phyloP scores from a whole-genome alignment of 1,140 invertebrate species.

The Ericerus pela region DNA sequence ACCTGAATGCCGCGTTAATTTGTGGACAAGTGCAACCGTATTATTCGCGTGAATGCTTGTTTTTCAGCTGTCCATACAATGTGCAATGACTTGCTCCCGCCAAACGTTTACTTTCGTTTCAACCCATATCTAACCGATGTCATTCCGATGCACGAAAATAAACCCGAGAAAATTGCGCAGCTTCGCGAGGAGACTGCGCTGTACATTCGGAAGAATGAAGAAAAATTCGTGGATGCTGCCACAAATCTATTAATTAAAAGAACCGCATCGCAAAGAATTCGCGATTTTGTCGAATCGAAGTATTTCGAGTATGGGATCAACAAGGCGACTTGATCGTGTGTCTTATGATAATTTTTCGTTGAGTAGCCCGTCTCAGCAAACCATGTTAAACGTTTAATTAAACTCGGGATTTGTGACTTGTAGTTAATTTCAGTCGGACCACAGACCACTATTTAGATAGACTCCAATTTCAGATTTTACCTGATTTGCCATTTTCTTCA shows the following conservation, averaged over 20 bases:
- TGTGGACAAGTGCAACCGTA: no score
- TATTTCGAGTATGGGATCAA: not conserved
- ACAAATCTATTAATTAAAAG: constrained; percentile 34
- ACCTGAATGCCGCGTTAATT: no score
- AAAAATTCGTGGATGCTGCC: constrained; percentile 46
- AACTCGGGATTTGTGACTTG: no score
- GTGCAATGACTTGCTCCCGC: constrained; percentile 63
- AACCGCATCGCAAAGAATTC: constrained; percentile 17
- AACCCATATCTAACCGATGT: constrained; percentile 79
- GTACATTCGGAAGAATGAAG: constrained; percentile 62
- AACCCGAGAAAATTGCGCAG: constrained; percentile 45
- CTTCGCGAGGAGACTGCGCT: constrained; percentile 50
- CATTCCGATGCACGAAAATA: constrained; percentile 66
- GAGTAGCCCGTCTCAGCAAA: no score
- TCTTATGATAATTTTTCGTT: no score
- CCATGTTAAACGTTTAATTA: no score
- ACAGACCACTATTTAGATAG: no score
- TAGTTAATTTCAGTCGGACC: no score
- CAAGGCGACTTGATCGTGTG: not conserved
- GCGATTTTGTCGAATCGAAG: constrained; percentile 1
- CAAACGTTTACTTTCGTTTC: constrained; percentile 68
- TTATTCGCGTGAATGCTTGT: not conserved
- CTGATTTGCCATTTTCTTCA: no score
- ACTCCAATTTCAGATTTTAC: no score
- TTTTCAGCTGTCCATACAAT: constrained; percentile 59